These are phyloP conservation scores for Celastrina argiolus DNA, from an alignment of 2,888 invertebrate species.

Conservation along the genomic window DNA sequence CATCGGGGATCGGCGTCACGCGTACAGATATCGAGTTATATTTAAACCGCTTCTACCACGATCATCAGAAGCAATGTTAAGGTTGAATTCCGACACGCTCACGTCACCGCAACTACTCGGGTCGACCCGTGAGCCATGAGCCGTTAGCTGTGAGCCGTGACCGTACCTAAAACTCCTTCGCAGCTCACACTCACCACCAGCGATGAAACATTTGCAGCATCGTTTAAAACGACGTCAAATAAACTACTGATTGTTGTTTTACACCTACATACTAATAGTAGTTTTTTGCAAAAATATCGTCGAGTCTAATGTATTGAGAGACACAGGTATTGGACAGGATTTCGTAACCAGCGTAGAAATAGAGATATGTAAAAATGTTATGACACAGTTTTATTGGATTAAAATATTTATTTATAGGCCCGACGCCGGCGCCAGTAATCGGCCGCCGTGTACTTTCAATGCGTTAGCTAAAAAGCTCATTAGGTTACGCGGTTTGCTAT, in stretches of 20 bases:
- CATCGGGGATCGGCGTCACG: slow-evolving; percentile 31
- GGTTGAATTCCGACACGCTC: slow-evolving; percentile 68
- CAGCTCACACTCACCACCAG: neutral
- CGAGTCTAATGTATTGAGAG: neutral
- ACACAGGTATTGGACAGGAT: slow-evolving; percentile 29
- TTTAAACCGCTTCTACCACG: slow-evolving; percentile 60
- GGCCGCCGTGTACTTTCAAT: neutral
- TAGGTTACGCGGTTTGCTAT: neutral
- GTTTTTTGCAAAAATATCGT: neutral
- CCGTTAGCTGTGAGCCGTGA: too few relatives aligned
- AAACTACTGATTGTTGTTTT: slow-evolving; percentile 4
- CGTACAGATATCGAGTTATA: slow-evolving; percentile 55
- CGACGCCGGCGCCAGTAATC: slow-evolving; percentile 26
- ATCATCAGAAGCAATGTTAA: slow-evolving; percentile 71
- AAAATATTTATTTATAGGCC: slow-evolving; percentile 52
- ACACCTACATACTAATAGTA: neutral
- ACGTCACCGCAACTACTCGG: slow-evolving; percentile 49
- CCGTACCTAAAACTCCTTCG: slow-evolving; percentile 23
- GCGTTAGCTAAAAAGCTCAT: slow-evolving; percentile 4
- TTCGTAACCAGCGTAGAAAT: slow-evolving; percentile 41
- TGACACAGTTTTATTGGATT: slow-evolving; percentile 59
- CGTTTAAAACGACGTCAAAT: neutral
- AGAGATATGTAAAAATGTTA: slow-evolving; percentile 49
- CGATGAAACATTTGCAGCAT: slow-evolving; percentile 6
- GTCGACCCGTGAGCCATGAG: slow-evolving; percentile 29